Conservation (phyloP, 1,140 invertebrate genomes). For the Drosophila kepulauana region DNA sequence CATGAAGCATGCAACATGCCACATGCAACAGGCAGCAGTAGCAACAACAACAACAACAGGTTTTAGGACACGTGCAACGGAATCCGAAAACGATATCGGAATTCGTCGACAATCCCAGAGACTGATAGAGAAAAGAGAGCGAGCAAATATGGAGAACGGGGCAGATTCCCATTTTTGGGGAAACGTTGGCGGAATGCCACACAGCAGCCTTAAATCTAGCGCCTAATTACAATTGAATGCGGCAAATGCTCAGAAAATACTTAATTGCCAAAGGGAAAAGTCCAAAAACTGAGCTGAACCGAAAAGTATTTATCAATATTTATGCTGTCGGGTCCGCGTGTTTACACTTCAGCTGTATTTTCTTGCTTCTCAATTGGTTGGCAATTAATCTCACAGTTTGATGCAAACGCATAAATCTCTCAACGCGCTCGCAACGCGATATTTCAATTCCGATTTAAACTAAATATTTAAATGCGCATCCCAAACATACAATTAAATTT, state of each 20-base stretch:
- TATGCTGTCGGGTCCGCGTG: slow-evolving; percentile 32
- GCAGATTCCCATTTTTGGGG: slow-evolving; percentile 42
- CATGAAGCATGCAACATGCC: slow-evolving; percentile 18
- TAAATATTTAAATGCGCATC: slow-evolving; percentile 77
- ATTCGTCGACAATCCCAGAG: neutral
- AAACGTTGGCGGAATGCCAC: slow-evolving; percentile 26
- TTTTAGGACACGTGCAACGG: slow-evolving; percentile 44
- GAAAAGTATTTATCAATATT: slow-evolving; percentile 56
- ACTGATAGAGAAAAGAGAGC: no score
- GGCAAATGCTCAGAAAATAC: slow-evolving; percentile 18
- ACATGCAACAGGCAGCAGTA: slow-evolving; percentile 17
- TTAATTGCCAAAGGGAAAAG: slow-evolving; percentile 40
- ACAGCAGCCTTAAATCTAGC: slow-evolving; percentile 37
- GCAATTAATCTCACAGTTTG: slow-evolving; percentile 84
- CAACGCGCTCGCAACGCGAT: slow-evolving; percentile 63
- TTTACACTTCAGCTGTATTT: slow-evolving; percentile 63
- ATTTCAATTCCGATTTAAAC: slow-evolving; percentile 82
- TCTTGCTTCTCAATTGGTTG: slow-evolving; percentile 55
- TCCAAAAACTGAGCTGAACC: neutral
- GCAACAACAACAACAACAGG: slow-evolving; percentile 33
- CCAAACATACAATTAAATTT: slow-evolving; percentile 59
- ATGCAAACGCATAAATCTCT: slow-evolving; percentile 84
- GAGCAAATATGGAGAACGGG: slow-evolving; percentile 27
- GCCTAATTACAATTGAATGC: slow-evolving; percentile 53
- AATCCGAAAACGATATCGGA: slow-evolving; percentile 4